Evolutionary conservation across 2,888 invertebrate species (phyloP).

Genomic region (Thymelicus acteon): DNA sequence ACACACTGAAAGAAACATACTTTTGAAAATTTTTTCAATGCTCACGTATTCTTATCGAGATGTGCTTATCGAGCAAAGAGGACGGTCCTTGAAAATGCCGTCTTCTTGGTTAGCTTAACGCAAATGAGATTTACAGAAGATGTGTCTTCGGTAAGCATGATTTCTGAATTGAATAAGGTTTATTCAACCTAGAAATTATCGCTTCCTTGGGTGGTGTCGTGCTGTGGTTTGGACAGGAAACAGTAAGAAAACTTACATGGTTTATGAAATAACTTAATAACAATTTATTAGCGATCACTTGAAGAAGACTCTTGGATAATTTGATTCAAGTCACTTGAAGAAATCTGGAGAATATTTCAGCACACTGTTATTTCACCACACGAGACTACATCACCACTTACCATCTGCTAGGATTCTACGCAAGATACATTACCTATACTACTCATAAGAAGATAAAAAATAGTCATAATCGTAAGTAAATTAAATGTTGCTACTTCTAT

Average conservation of each 20-base stretch:
- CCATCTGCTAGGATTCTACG: too few species aligned
- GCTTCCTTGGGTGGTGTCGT: conserved; percentile 25
- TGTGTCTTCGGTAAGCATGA: conserved; percentile 18
- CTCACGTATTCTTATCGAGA: not conserved
- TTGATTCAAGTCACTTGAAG: too few species aligned
- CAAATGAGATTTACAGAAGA: conserved; percentile 27
- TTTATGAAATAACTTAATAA: not conserved
- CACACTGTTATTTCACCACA: too few species aligned
- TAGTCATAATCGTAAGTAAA: too few species aligned
- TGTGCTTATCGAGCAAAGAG: not conserved
- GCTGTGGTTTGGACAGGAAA: conserved; percentile 13
- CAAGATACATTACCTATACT: too few species aligned
- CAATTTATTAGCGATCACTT: not conserved
- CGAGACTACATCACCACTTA: too few species aligned
- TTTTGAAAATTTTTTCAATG: too few species aligned
- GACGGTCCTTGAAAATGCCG: not conserved
- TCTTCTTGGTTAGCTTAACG: not conserved
- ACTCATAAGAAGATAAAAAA: too few species aligned
- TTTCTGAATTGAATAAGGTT: conserved; percentile 29
- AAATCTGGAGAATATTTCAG: too few species aligned
- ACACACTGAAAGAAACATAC: too few species aligned
- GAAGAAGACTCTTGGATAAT: too few species aligned
- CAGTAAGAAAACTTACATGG: conserved; percentile 5
- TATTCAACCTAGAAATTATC: conserved; percentile 31
- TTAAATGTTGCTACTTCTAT: too few species aligned